phyloP scores from a whole-genome alignment of 2,797 vertebrate genomes.

The Notamacropus eugenii region DNA sequence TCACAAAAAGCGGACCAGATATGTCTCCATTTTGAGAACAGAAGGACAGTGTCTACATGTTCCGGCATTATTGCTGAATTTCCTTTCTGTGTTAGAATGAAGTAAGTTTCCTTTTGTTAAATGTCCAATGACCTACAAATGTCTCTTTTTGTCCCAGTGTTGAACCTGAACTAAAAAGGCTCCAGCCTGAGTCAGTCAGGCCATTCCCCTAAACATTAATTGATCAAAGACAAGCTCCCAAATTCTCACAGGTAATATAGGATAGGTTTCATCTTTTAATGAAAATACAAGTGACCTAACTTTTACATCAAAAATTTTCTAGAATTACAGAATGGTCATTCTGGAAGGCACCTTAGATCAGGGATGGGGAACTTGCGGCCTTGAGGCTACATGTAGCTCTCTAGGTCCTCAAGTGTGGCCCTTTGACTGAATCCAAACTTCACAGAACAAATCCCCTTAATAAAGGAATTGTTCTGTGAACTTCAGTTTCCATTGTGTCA shows the following conservation, averaged over 20 bases:
- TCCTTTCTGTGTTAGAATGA: neutral
- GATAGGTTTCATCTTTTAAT: neutral
- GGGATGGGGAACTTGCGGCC: no score
- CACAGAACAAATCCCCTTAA: no score
- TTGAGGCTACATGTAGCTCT: no score
- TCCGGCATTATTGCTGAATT: neutral
- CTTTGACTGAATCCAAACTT: no score
- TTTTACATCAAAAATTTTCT: neutral
- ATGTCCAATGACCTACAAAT: neutral
- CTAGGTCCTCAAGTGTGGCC: no score
- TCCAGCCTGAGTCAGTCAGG: neutral
- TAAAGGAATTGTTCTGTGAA: no score
- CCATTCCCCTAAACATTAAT: neutral
- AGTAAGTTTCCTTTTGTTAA: neutral
- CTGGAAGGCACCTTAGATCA: neutral
- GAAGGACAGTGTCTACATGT: neutral
- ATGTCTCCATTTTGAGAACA: neutral
- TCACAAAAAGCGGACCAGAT: no score
- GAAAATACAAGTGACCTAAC: neutral
- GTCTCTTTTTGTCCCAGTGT: neutral
- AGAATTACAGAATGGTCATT: neutral
- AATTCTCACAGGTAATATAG: neutral
- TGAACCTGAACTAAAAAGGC: neutral
- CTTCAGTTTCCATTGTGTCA: no score
- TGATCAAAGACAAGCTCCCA: neutral